phyloP scores from a whole-genome alignment of 2,797 vertebrate genomes.

The Falco naumanni region DNA sequence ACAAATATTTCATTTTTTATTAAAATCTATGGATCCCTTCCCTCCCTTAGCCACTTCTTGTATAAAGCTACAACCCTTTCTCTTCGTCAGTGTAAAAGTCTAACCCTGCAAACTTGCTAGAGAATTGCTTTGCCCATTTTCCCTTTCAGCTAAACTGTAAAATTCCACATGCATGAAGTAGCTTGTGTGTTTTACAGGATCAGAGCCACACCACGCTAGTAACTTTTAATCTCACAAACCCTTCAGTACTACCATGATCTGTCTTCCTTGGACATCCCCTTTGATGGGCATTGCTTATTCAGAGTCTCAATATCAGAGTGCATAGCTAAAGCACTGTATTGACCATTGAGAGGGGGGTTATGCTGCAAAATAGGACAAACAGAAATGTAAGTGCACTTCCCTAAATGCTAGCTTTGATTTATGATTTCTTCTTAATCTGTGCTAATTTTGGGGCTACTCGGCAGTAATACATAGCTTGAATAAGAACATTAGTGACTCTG shows the following conservation, averaged over 20 bases:
- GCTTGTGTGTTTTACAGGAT: not conserved
- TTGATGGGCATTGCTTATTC: not conserved
- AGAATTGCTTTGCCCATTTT: not conserved
- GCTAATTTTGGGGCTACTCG: not conserved
- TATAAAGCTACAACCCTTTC: not conserved
- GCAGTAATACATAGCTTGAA: not conserved
- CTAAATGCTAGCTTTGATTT: not conserved
- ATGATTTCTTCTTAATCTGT: constrained; percentile 1
- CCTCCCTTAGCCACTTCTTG: not conserved
- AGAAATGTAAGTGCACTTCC: not conserved
- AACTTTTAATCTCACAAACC: not conserved
- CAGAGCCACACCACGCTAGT: not conserved
- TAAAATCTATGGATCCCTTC: not conserved
- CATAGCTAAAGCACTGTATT: too few species aligned
- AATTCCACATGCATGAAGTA: not conserved
- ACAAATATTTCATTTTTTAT: not conserved
- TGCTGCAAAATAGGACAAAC: not conserved
- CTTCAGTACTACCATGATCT: not conserved
- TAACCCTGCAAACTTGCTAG: not conserved
- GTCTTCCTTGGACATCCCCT: not conserved
- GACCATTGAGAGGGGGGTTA: too few species aligned
- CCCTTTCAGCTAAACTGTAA: not conserved
- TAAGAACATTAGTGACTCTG: not conserved
- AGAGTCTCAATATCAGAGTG: too few species aligned
- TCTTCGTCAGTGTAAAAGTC: not conserved